Conservation (phyloP, 1,140 invertebrate species). For the Pomacea maculata region DNA sequence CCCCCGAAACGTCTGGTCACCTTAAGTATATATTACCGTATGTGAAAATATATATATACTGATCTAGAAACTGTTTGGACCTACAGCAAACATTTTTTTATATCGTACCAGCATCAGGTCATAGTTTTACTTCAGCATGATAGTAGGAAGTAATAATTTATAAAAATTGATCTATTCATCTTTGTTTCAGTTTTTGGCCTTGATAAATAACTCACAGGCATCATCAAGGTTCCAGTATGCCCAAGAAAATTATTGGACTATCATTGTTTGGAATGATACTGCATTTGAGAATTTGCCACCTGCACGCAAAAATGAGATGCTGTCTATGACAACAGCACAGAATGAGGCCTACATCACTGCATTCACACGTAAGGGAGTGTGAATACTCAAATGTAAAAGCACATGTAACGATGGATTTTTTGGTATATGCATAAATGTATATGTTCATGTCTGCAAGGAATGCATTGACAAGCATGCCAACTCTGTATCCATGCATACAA, state of each 20-base stretch:
- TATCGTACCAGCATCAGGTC: no score
- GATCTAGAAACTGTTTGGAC: no score
- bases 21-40: no score
- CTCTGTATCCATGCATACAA: background rate
- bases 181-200: constrained; percentile 17
- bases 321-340: constrained; percentile 6
- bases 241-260: constrained; percentile 8
- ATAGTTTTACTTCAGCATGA: no score
- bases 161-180: no score
- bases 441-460: background rate
- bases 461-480: background rate
- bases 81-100: no score
- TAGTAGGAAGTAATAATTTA: no score
- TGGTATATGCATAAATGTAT: background rate
- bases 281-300: constrained; percentile 30
- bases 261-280: constrained; percentile 38
- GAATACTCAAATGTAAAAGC: background rate
- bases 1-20: no score
- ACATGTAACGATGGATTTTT: background rate
- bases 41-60: no score
- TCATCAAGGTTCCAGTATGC: background rate
- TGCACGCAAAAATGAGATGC: constrained; percentile 2
- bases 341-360: constrained; percentile 25
- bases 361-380: constrained; percentile 27
- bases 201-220: background rate